These are phyloP conservation scores for Ptychobarbus kaznakovi DNA, from an alignment of 2,797 vertebrate genomes.

Conservation along the genomic window DNA sequence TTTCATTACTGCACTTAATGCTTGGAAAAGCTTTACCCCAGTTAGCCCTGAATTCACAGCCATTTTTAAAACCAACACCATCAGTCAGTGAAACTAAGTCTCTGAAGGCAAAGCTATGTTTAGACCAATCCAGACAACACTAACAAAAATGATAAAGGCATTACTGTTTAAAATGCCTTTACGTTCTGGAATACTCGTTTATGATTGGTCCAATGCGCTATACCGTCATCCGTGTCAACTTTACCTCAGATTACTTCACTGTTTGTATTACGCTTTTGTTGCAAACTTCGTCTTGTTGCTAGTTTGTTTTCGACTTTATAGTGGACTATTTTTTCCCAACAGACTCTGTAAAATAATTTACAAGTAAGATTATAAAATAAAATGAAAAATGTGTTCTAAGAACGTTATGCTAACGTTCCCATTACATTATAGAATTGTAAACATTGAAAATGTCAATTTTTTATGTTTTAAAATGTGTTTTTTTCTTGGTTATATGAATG, in stretches of 20 bases:
- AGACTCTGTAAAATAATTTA: not conserved
- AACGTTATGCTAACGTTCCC: too few species aligned
- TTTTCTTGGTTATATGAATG: not conserved
- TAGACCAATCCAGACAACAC: conserved; percentile 3
- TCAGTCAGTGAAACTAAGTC: not conserved
- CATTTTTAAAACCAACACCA: not conserved
- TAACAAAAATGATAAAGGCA: not conserved
- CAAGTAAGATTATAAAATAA: not conserved
- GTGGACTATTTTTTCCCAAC: not conserved
- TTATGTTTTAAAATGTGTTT: too few species aligned
- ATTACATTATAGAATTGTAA: too few species aligned
- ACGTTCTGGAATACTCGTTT: not conserved
- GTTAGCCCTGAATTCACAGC: conserved; percentile 23
- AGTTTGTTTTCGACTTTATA: not conserved
- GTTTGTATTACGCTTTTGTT: not conserved
- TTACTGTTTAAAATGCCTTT: not conserved
- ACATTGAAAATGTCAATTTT: too few species aligned
- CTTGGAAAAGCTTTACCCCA: conserved; percentile 27
- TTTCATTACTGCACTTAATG: conserved; percentile 46
- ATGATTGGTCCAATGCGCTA: not conserved
- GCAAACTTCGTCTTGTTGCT: not conserved
- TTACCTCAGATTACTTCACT: not conserved
- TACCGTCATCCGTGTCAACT: not conserved
- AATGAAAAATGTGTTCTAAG: too few species aligned
- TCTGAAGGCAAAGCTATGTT: not conserved